Evolutionary conservation across 2,888 invertebrate species (phyloP), one percentile per base, ranked within the genome.

Genomic region (Lepeophtheirus nordmannii): DNA sequence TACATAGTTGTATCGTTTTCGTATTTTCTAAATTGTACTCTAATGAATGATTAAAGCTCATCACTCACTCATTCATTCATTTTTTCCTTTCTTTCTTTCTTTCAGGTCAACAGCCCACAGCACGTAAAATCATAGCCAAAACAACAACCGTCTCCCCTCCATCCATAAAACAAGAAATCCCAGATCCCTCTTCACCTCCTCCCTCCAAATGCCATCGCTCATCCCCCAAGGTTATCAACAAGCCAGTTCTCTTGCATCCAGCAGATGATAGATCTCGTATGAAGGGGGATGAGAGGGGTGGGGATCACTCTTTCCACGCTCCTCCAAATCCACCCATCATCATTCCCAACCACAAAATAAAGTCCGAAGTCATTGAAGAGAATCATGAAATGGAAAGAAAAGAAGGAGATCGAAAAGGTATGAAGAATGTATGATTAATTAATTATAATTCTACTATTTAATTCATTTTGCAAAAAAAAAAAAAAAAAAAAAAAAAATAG

Each of bases 61-160:
- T 30, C 30, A 30, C 30, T 30, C 30, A 30, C 8, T 46, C 8
- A 5, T 46, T 30, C 30, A 30, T 46, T 46, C 8, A 5, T 46
- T 46, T 5, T n/a, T 46, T 46, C 17, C n/a, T 46, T 14, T 46
- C 11, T 41, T 10, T 41, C 11, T 41, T 10, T 41, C n/a, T 46
- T 46, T 46, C 53, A 46, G 53, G 53, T 46, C 53, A 46, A n/a
- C 53, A 46, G n/a, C 53, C 53, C 53, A 46, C 53, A 46, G 53
- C 53, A n/a, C 53, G 53, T n/a, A 46, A 46, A 46, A 46, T 46
- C 53, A 46, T 46, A n/a, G 53, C 53, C 14, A 46, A 46, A 46
- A 46, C 53, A 8, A 46, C n/a, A n/a, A 30, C 30, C 30, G 30
- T 30, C 30, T 46, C 53, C 17, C 53, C 53, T 17, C 17, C 53